Base-by-base conservation (phyloP, 2,113 vertebrate genomes). In the Pseudopodoces humilis region DNA sequence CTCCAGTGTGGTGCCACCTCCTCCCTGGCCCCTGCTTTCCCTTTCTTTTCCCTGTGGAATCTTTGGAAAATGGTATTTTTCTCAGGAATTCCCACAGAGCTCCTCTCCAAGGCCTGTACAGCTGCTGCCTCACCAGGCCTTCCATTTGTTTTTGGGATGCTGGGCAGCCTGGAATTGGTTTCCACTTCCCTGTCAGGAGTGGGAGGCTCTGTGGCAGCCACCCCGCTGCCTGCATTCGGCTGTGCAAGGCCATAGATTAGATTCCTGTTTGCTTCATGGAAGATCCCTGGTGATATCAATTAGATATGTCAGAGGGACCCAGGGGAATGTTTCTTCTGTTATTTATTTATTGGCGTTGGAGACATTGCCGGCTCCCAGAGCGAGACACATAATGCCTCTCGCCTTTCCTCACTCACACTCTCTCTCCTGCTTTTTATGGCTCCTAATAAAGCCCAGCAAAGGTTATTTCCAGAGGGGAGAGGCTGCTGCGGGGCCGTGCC, bases 151-250 rank as follows among this genome's bases (percentile, higher is more conserved):
- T 50, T 90, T 70, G 94, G 97, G 96, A 20, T 79, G 52, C 94
- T 80, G 86, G 87, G 76, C 88, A 70, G 94, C 90, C 96, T 64
- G 30, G 97, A 95, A 96, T 93, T 92, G 84, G 95, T 96, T 97
- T 96, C 97, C 80, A 72, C 91, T 95, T 90, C 87, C 94, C 94
- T 69, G 70, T 96, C 96, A 96, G 97, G 94, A 97, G 80, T 89
- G 89, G 65, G 85, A 96, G 92, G 95, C 97, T 92, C 77, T 7
- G 75, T 93, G 85, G 47, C 64, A 92, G 96, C 77, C 83, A 41
- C 88, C 96, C 98, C 3, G 92, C 97, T 97, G 97, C 94, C 97
- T 96, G 94, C 97, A 96, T 89, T 97, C 94, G 91, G 88, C 96
- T 88, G 92, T 86, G 86, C 2, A 33, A 96, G 97, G 92, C 94